phyloP scores from a whole-genome alignment of 2,888 invertebrate species.

The Melieria omissa region DNA sequence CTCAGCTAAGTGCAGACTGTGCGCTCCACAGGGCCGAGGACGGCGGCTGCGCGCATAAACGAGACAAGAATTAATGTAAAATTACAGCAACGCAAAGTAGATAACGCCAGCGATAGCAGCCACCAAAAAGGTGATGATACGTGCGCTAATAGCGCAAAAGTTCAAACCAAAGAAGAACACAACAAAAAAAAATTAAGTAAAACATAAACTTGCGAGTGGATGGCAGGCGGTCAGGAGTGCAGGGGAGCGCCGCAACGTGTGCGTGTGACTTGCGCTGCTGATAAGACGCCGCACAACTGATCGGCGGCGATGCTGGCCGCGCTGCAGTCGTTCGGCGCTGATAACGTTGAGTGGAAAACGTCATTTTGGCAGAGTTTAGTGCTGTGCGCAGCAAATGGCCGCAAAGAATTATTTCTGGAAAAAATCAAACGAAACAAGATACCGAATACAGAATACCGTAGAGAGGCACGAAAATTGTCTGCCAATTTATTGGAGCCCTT shows the following conservation, averaged over 20 bases:
- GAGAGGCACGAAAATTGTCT: too few relatives aligned
- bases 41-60: neutral
- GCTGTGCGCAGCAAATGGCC: too few relatives aligned
- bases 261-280: slow-evolving; percentile 11
- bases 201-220: slow-evolving; percentile 12
- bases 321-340: neutral
- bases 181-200: slow-evolving; percentile 9
- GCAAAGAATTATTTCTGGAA: too few relatives aligned
- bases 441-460: too few relatives aligned
- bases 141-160: neutral
- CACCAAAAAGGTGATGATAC: neutral
- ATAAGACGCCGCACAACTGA: too few relatives aligned
- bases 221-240: neutral
- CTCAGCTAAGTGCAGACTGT: neutral
- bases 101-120: slow-evolving; percentile 24
- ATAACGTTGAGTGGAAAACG: slow-evolving; percentile 31
- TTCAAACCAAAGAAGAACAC: neutral
- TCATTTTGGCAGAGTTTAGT: neutral
- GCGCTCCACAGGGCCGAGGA: neutral
- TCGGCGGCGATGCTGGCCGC: too few relatives aligned
- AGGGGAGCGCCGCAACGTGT: slow-evolving; percentile 2
- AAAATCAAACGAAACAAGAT: too few relatives aligned
- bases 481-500: too few relatives aligned
- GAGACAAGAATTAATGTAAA: slow-evolving; percentile 25
- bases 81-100: slow-evolving; percentile 34